Conservation (phyloP, 2,888 invertebrate species). For the Hypomecis punctinalis region DNA sequence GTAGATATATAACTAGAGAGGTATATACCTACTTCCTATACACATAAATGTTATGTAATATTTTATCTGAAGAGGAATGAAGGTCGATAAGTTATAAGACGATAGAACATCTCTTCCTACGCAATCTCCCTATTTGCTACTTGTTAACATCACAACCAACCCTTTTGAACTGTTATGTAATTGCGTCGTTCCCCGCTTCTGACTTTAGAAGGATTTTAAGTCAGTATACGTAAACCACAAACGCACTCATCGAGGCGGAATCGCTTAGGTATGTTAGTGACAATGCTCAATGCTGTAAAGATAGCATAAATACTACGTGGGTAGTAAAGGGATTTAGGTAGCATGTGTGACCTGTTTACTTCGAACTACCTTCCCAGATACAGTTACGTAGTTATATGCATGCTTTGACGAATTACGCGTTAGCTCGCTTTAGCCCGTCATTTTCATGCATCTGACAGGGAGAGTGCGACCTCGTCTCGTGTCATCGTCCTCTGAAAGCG, state of each 20-base stretch:
- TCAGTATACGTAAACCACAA: slow-evolving; percentile 50
- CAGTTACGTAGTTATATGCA: slow-evolving; percentile 42
- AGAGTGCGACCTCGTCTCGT: slow-evolving; percentile 83
- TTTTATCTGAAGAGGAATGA: slow-evolving; percentile 11
- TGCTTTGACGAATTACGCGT: slow-evolving; percentile 79
- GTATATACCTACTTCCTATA: background rate
- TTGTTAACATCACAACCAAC: slow-evolving; percentile 52
- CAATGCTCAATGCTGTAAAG: slow-evolving; percentile 20
- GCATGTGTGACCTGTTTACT: background rate
- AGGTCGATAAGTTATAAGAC: slow-evolving; percentile 22
- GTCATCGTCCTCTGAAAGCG: slow-evolving; percentile 85
- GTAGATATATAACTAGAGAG: slow-evolving; percentile 1
- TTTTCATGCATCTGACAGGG: slow-evolving; percentile 77
- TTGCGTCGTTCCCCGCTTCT: slow-evolving; percentile 62
- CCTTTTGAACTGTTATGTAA: slow-evolving; percentile 64
- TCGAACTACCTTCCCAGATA: slow-evolving; percentile 4
- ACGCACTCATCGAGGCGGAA: slow-evolving; percentile 46
- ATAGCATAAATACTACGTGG: slow-evolving; percentile 11
- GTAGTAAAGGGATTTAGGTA: background rate
- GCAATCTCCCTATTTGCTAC: slow-evolving; percentile 26
- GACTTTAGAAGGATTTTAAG: slow-evolving; percentile 61
- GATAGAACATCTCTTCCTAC: slow-evolving; percentile 21
- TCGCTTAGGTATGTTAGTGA: slow-evolving; percentile 20
- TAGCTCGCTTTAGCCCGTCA: slow-evolving; percentile 78
- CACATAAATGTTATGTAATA: slow-evolving; percentile 7